phyloP scores from a whole-genome alignment of 2,113 vertebrate species.

The Cromileptes altivelis region DNA sequence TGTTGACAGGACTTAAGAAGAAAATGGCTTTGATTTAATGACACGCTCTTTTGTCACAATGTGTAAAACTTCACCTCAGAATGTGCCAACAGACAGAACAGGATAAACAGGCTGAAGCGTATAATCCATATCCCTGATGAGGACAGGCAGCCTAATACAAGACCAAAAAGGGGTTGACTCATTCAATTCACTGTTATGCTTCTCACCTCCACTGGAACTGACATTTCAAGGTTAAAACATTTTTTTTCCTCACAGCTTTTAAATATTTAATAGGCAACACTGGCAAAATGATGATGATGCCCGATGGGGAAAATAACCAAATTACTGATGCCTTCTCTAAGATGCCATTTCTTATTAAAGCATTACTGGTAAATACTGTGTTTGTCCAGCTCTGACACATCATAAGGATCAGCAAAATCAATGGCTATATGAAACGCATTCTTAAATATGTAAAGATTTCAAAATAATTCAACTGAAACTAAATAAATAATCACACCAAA shows the following conservation, averaged over 20 bases:
- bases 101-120: conserved; percentile 26
- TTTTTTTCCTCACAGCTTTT: conserved; percentile 1
- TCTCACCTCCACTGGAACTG: conserved; percentile 13
- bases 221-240: conserved; percentile 32
- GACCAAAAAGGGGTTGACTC: conserved; percentile 13
- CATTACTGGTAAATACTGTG: background rate
- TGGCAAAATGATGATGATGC: conserved; percentile 2
- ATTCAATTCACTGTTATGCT: conserved; percentile 15
- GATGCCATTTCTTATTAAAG: background rate
- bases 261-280: conserved; percentile 31
- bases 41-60: background rate
- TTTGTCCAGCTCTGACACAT: conserved; percentile 1
- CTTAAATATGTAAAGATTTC: background rate
- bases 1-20: background rate
- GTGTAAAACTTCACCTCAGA: conserved; percentile 29
- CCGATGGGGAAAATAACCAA: background rate
- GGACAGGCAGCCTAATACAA: conserved; percentile 5
- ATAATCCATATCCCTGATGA: conserved; percentile 33
- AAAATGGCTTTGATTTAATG: conserved; percentile 7
- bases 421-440: background rate
- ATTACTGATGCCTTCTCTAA: background rate
- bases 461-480: background rate
- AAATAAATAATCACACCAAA: background rate
- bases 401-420: background rate
- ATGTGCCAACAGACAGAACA: conserved; percentile 21